Evolutionary conservation across 2,888 invertebrate genomes (phyloP), one percentile per base, ranked within the genome.

Genomic region (Xestia xanthographa): DNA sequence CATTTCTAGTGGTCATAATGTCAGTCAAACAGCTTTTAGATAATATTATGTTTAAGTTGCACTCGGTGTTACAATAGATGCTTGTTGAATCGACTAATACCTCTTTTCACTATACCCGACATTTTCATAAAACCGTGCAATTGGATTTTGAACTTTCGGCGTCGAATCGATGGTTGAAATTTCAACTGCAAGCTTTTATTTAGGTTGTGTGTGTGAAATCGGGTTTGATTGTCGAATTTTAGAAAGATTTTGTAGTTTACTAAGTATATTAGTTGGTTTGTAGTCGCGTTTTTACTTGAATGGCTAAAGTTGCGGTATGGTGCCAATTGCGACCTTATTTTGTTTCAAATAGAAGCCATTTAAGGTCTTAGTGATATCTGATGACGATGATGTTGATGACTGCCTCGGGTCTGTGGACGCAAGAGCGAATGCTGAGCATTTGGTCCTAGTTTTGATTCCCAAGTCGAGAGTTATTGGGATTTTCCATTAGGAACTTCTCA

Each of bases 241-340:
- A 82, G 71, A 45, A 81, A 75, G 45, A 63, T 79, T 86, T 85
- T 79, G 75, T 85, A 85, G 81, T 81, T 71, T n/a, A 84, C 12
- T 80, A 73, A 82, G 67, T 72, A 70, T 38, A 53, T 22, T 74
- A 38, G 81, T 72, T 58, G 58, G 29, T 72, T 74, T 72, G 14
- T 2, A 45, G 75, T 29, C 60, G 73, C 60, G 81, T 74, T 63
- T 62, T 68, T 34, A 34, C 26, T 66, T 22, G 56, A 17, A 17
- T 2, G 38, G 6, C 14, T 5, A 26, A 20, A 9, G 6, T 63
- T 38, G 41, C 4, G 5, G 22, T 58, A 1, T 22, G 60, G 12
- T 26, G 67, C 20, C 38, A 38, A 56, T 58, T 29, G 17, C 29
- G 29, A 60, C 20, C 29, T 34, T 20, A 60, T 60, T 60, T 34